Percentiles rank a stretch among this genome's conserved stretches.
phyloP scores from a whole-genome alignment of 2,888 invertebrate genomes.

The Melinaea menophilus region DNA sequence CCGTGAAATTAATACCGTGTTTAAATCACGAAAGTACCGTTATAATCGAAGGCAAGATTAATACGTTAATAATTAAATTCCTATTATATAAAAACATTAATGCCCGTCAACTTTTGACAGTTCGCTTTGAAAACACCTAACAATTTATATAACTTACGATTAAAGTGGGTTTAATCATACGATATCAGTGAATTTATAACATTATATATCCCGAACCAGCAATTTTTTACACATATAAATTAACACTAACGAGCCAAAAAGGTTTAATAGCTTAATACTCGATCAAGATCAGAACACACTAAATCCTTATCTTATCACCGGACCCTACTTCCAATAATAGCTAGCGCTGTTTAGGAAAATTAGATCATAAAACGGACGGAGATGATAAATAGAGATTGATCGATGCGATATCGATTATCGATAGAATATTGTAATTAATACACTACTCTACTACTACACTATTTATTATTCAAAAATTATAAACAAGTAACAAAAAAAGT shows the following conservation, averaged over 20 bases:
- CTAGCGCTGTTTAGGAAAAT: slow-evolving; percentile 46
- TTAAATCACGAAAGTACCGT: slow-evolving; percentile 22
- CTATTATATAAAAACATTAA: too few relatives aligned
- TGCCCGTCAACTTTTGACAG: too few relatives aligned
- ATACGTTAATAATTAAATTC: background rate
- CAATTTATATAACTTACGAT: too few relatives aligned
- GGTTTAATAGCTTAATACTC: slow-evolving; percentile 22
- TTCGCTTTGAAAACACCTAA: too few relatives aligned
- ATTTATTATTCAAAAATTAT: too few relatives aligned
- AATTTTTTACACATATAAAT: background rate
- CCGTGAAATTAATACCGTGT: slow-evolving; percentile 23
- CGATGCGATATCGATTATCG: slow-evolving; percentile 40
- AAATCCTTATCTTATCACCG: slow-evolving; percentile 53
- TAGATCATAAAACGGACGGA: slow-evolving; percentile 45
- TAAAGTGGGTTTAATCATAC: background rate
- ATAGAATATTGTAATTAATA: slow-evolving; percentile 32
- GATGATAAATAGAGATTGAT: slow-evolving; percentile 54
- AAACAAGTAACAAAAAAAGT: too few relatives aligned
- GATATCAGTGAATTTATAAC: background rate
- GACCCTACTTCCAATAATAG: slow-evolving; percentile 50
- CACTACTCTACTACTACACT: too few relatives aligned
- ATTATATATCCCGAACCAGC: background rate
- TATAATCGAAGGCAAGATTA: slow-evolving; percentile 3
- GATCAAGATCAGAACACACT: slow-evolving; percentile 20
- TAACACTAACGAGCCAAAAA: slow-evolving; percentile 14